Conservation (phyloP, 2,888 invertebrate species). For the Serrognathus titanus region DNA sequence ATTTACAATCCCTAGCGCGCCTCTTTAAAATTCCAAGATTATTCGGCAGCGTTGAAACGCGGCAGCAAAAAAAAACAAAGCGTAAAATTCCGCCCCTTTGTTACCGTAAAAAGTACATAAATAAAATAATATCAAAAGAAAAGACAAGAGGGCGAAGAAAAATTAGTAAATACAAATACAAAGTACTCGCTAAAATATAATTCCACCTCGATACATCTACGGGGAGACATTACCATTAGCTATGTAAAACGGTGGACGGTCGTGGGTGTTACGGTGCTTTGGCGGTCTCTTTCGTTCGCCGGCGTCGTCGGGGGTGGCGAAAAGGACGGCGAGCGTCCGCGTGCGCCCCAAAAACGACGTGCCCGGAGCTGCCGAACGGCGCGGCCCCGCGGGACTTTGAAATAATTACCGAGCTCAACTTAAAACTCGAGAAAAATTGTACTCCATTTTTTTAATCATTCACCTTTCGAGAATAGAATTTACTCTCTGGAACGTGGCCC, state of each 20-base stretch:
- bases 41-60: background rate
- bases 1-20: too few species aligned
- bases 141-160: constrained; percentile 29
- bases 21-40: too few species aligned
- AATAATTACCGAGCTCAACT: constrained; percentile 48
- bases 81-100: too few species aligned
- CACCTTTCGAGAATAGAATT: constrained; percentile 40
- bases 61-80: background rate
- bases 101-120: background rate
- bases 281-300: background rate
- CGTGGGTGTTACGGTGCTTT: background rate
- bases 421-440: constrained; percentile 49
- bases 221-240: constrained; percentile 43
- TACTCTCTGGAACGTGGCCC: background rate
- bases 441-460: constrained; percentile 49
- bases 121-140: constrained; percentile 14
- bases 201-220: constrained; percentile 41
- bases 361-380: constrained; percentile 34
- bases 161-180: constrained; percentile 44
- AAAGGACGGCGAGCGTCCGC: constrained; percentile 20
- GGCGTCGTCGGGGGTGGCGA: constrained; percentile 8
- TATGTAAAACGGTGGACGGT: constrained; percentile 31
- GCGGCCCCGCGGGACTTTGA: constrained; percentile 40
- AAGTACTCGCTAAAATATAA: constrained; percentile 41
- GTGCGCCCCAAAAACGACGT: constrained; percentile 18